These are phyloP conservation scores for Cryptotis parvus DNA, from an alignment of 2,113 vertebrate genomes.

Conservation along the genomic window DNA sequence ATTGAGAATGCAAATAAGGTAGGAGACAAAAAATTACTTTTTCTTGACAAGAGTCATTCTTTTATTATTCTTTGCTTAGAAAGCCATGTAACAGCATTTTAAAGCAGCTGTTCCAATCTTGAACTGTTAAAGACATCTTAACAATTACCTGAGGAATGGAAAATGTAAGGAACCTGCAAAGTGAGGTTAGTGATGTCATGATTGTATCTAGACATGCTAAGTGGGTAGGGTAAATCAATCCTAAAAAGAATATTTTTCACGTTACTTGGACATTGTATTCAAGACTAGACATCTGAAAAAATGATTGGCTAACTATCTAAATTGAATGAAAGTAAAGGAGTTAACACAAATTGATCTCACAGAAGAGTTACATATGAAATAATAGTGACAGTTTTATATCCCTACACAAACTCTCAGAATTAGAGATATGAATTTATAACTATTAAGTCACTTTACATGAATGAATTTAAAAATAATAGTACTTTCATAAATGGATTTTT, in stretches of 20 bases:
- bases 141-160: neutral
- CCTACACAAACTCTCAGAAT: neutral
- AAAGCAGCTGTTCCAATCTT: neutral
- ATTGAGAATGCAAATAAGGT: neutral
- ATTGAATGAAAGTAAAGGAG: neutral
- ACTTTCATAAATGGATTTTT: neutral
- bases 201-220: neutral
- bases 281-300: neutral
- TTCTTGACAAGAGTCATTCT: neutral
- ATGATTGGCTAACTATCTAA: neutral
- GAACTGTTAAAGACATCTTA: neutral
- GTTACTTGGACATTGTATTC: neutral
- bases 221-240: neutral
- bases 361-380: neutral
- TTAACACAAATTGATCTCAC: neutral
- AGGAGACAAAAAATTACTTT: neutral
- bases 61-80: neutral
- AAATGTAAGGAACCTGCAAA: neutral
- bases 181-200: neutral
- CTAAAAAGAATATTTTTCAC: neutral
- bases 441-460: neutral
- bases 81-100: neutral
- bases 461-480: neutral
- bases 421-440: neutral
- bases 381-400: neutral